Conservation (phyloP, 1,140 invertebrate genomes). For the Propsilocerus akamusi region DNA sequence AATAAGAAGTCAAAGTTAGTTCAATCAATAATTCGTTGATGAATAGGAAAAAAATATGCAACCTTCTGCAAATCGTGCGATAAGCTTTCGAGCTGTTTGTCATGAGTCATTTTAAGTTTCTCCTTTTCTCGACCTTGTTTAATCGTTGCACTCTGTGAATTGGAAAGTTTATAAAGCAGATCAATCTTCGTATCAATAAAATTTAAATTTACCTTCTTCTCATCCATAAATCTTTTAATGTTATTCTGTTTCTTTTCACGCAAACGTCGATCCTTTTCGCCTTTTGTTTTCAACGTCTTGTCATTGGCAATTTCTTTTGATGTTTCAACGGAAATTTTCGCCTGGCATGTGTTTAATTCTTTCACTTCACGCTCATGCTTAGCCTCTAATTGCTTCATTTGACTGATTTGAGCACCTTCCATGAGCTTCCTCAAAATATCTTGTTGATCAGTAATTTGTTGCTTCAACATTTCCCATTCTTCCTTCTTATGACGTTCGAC, state of each 20-base stretch:
- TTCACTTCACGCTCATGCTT: conserved; percentile 89
- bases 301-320: conserved; percentile 89
- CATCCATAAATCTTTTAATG: conserved; percentile 97
- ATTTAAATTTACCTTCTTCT: conserved; percentile 47
- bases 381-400: conserved; percentile 78
- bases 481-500: conserved; percentile 76
- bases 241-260: conserved; percentile 98
- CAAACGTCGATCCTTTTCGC: conserved; percentile 82
- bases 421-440: conserved; percentile 73
- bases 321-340: conserved; percentile 91
- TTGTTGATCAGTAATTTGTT: conserved; percentile 69
- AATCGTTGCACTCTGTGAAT: conserved; percentile 46
- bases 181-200: background rate
- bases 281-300: conserved; percentile 92
- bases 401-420: conserved; percentile 60
- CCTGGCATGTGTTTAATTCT: conserved; percentile 89
- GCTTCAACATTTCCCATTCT: conserved; percentile 70
- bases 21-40: background rate
- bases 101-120: conserved; percentile 77
- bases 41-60: background rate
- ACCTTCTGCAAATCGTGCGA: conserved; percentile 83
- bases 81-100: conserved; percentile 81
- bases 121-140: conserved; percentile 89
- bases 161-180: conserved; percentile 7
- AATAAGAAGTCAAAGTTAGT: conserved; percentile 15